Base-by-base conservation (phyloP, 1,140 invertebrate genomes). In the Papilio xuthus region DNA sequence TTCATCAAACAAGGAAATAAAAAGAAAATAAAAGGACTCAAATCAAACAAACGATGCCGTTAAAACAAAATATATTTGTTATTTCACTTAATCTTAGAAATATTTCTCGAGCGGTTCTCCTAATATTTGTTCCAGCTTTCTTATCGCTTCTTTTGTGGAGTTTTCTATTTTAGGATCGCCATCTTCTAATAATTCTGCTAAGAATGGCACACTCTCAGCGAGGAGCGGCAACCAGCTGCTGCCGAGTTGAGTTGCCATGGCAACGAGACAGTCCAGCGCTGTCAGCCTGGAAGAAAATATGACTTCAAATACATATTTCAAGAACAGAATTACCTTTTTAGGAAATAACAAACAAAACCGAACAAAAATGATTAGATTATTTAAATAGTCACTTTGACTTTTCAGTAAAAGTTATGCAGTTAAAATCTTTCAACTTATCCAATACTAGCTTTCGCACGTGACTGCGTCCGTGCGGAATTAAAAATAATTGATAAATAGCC, bases 51-150 rank as follows among this genome's bases (percentile, higher is more conserved):
- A 28, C 23, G 1, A 7, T 32, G 4, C 26, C 0, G 26, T 15
- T 63, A 26, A 63, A 23, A 12, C 1, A 63, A 15, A 63, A 63
- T 26, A 28, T 32, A 63, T 32, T 50, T 50, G 13, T 28, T 3
- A 23, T 42, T 41, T 50, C 69, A 26, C 18, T 28, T 73, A 53
- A n/a, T 50, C 60, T 94, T 96, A 97, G 85, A 97, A 96, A 93
- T 97, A 97, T 95, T 97, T 97, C 85, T 97, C 96, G 23, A 98
- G 93, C 0, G 97, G 96, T 94, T 98, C 97, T 4, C 97, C 97
- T 6, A 98, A 93, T 88, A 98, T 96, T 47, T 96, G 95, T 91
- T 98, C 97, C 60, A 98, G 93, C 79, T 97, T 96, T 80, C 96
- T 95, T 9, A 98, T 95, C 4, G 96, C 95, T 78, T 95, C 95